Percentiles rank a stretch among this genome's conserved stretches.
Conservation (phyloP, 2,888 invertebrate genomes). For the Germaria angustata region DNA sequence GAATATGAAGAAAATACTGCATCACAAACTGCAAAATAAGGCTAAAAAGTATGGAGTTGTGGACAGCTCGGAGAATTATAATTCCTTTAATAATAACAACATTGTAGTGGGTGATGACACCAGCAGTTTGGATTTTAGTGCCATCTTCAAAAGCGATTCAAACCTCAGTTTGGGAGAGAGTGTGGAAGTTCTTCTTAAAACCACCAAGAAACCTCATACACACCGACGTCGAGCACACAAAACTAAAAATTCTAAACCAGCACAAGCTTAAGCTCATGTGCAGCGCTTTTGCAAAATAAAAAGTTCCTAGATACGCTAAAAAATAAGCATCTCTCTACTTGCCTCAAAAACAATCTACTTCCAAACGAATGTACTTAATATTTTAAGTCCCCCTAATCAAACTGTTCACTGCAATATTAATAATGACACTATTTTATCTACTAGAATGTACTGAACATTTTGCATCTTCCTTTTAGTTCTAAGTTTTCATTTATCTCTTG, state of each 20-base stretch:
- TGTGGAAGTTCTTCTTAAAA: slow-evolving; percentile 50
- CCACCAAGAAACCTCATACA: slow-evolving; percentile 5
- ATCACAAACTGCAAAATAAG: slow-evolving; percentile 6
- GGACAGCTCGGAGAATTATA: neutral
- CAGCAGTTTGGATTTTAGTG: slow-evolving; percentile 45
- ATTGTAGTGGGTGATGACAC: slow-evolving; percentile 34
- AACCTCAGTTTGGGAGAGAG: slow-evolving; percentile 54
- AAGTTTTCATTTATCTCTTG: neutral
- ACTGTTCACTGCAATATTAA: too few species aligned
- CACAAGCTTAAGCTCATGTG: neutral
- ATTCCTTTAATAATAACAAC: neutral
- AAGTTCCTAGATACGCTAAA: slow-evolving; percentile 33
- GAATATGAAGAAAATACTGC: slow-evolving; percentile 70
- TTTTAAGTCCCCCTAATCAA: neutral
- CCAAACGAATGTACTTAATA: neutral
- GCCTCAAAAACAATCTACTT: neutral
- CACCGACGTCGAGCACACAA: neutral
- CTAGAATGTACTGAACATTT: too few species aligned
- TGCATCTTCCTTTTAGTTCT: neutral
- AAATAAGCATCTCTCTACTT: neutral
- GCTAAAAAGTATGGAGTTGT: neutral
- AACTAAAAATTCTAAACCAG: neutral
- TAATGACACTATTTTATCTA: too few species aligned
- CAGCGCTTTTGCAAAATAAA: neutral
- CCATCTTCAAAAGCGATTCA: slow-evolving; percentile 44